Evolutionary conservation across 2,888 invertebrate genomes (phyloP).

Genomic region (Heliothis peltigera): DNA sequence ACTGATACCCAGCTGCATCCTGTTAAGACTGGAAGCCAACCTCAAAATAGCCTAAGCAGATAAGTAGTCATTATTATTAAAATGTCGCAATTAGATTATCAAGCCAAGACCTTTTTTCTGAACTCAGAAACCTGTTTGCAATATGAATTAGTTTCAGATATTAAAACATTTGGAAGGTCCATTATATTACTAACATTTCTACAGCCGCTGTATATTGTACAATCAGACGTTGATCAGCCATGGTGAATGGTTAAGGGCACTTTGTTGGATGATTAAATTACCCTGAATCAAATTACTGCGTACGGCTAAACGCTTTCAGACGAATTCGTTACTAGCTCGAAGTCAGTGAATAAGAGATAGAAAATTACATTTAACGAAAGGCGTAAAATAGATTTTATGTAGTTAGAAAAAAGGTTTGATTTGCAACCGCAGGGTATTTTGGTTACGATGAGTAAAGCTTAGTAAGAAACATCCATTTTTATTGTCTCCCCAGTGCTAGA

Average conservation of each 20-base stretch:
- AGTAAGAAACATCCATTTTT: background rate
- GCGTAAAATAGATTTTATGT: background rate
- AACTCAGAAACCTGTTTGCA: background rate
- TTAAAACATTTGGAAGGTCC: no score
- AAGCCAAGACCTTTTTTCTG: no score
- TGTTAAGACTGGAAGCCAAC: no score
- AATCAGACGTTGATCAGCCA: background rate
- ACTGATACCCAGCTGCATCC: no score
- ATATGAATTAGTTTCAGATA: background rate
- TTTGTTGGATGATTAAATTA: constrained; percentile 5
- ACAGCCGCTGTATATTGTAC: background rate
- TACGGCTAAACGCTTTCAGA: background rate
- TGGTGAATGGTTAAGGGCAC: constrained; percentile 1
- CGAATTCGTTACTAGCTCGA: background rate
- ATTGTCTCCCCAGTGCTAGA: no score
- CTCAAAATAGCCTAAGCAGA: no score
- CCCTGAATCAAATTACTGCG: background rate
- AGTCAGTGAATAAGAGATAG: background rate
- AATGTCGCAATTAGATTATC: no score
- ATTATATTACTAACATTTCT: background rate
- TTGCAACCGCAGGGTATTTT: background rate
- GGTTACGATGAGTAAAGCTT: background rate
- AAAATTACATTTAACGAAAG: background rate
- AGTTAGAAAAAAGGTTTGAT: background rate
- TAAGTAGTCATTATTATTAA: no score